Conservation (phyloP, 1,140 invertebrate genomes). For the Trachelipus rathkii region DNA sequence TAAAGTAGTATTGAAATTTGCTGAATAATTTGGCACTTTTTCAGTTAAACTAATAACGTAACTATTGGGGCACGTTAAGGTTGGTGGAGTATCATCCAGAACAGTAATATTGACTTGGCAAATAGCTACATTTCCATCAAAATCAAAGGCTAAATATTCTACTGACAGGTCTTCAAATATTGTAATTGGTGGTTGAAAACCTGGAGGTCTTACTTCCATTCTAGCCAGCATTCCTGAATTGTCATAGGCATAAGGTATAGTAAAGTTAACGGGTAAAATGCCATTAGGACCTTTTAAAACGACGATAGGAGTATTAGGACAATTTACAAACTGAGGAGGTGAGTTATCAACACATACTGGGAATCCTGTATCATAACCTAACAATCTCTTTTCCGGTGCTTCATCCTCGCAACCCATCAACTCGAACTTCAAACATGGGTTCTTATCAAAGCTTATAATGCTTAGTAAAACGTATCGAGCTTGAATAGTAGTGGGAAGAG, state of each 20-base stretch:
- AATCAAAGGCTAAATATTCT: constrained; percentile 92
- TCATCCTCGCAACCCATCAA: constrained; percentile 88
- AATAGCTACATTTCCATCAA: constrained; percentile 93
- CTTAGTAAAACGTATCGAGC: constrained; percentile 86
- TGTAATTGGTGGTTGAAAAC: constrained; percentile 81
- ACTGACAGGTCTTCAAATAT: constrained; percentile 88
- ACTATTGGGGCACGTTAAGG: constrained; percentile 87
- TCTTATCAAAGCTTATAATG: constrained; percentile 93
- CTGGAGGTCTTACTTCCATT: constrained; percentile 82
- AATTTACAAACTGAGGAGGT: constrained; percentile 92
- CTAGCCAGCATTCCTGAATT: constrained; percentile 91
- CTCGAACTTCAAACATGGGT: constrained; percentile 93
- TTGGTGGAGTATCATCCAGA: constrained; percentile 83
- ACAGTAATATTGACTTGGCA: constrained; percentile 94
- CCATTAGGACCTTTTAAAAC: constrained; percentile 82
- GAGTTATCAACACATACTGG: constrained; percentile 94
- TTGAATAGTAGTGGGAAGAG: constrained; percentile 84
- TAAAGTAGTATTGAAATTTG: constrained; percentile 89
- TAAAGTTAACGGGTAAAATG: constrained; percentile 82
- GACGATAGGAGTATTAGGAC: constrained; percentile 83
- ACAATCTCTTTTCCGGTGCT: constrained; percentile 63
- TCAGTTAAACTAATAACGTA: constrained; percentile 90
- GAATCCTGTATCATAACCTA: constrained; percentile 90
- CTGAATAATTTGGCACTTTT: constrained; percentile 79
- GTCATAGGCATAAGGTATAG: constrained; percentile 84